A percentile compares a stretch with the other conserved stretches of the same genome.
phyloP scores from a whole-genome alignment of 2,797 vertebrate species.

The Spea hammondii region DNA sequence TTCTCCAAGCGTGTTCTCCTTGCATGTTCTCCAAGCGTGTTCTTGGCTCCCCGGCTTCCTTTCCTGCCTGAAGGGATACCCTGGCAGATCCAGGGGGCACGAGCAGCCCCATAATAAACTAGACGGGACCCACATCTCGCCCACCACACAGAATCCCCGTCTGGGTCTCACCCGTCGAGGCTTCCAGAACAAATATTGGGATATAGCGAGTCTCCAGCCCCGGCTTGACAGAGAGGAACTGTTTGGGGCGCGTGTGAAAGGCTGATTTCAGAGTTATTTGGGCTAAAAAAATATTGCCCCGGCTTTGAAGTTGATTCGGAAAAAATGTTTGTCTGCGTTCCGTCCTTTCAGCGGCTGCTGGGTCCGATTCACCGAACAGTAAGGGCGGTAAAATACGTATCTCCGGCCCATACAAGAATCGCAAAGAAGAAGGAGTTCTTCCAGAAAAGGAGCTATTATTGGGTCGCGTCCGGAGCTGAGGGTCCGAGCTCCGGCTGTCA shows the following conservation, averaged over 20 bases:
- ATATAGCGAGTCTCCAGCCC: slow-evolving; percentile 3
- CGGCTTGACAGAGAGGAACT: slow-evolving; percentile 37
- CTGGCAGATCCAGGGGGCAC: no score
- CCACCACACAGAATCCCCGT: slow-evolving; percentile 27
- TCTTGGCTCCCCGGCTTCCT: slow-evolving; percentile 25
- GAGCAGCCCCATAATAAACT: not conserved
- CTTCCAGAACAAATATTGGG: slow-evolving; percentile 48
- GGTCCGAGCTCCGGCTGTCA: no score
- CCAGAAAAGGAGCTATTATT: no score
- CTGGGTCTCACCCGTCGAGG: slow-evolving; percentile 6
- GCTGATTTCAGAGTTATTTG: slow-evolving; percentile 24
- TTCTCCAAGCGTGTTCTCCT: no score
- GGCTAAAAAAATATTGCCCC: slow-evolving; percentile 8
- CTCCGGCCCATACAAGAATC: no score
- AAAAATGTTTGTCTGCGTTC: no score
- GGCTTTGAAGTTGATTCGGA: slow-evolving; percentile 19
- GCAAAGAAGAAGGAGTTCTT: no score
- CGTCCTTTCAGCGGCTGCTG: no score
- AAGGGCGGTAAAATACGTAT: no score
- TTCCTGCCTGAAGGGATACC: slow-evolving; percentile 15
- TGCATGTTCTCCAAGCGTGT: no score
- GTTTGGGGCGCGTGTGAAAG: slow-evolving; percentile 15
- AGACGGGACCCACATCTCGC: not conserved
- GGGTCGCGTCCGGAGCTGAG: no score
- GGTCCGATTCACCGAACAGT: no score